Evolutionary conservation across 2,797 vertebrate species (phyloP), one percentile per base, ranked within the genome.

Genomic region (Megalops cyprinoides): DNA sequence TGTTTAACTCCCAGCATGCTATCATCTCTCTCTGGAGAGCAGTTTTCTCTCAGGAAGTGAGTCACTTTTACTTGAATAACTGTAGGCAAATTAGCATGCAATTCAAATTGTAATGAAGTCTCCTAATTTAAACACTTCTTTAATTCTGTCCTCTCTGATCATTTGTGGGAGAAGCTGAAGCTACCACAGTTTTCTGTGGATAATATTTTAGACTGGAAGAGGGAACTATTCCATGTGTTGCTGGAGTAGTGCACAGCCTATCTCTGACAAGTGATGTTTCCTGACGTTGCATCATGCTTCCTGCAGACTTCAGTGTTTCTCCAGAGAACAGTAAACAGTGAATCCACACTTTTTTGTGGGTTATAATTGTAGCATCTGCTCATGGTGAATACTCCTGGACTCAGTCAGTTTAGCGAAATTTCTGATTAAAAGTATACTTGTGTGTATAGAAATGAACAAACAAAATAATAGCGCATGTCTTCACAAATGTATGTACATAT

Each of bases 231-330:
- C 23, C 20, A 44, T 44, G 39, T 44, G 37, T 20, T 18, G 15
- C 37, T 69, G 65, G 34, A 44, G 18, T 42, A 23, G 67, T 1
- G 67, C 67, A 7, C n/a, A 23, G 62, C 31, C 25, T 71, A 7
- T 71, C 67, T n/a, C 18, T 71, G 67, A 71, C 8, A 44, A 71
- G 67, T 69, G 31, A 39, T 39, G 67, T 71, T 71, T 71, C 67
- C 39, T 23, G 44, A 20, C 20, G 25, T 71, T 71, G 67, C 67
- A 31, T 71, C 67, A 44, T 42, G 39, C n/a, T 42, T 71, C 39
- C 37, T 18, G 39, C 20, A 23, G 39, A 15, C 31, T 71, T 9
- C 39, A 6, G 44, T 53, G 51, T 53, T 53, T 53, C 51, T 53
- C 9, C 9, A 53, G 18, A n/a, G 18, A 44, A n/a, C 25, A 42